A percentile compares a stretch with the other conserved stretches of the same genome.
Conservation (phyloP, 2,113 vertebrate genomes). For the Daphoenositta chrysoptera region DNA sequence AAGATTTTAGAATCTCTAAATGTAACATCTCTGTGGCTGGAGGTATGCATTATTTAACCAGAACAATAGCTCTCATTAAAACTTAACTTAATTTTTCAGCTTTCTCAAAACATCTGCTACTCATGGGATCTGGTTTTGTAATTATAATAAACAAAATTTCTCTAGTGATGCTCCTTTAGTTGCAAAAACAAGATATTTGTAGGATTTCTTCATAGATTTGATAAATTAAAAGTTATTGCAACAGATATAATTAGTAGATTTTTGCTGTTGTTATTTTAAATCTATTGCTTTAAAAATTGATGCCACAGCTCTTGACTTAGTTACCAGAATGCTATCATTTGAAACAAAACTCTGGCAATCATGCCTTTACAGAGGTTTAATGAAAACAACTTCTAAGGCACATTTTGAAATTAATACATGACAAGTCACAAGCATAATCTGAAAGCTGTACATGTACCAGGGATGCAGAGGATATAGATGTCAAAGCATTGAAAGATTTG, state of each 20-base stretch:
- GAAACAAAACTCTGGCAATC: not conserved
- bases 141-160: not conserved
- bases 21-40: not conserved
- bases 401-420: not conserved
- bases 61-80: slow-evolving; percentile 24
- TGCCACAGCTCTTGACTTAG: not conserved
- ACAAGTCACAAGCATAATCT: not conserved
- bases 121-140: not conserved
- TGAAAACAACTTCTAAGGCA: not conserved
- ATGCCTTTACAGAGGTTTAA: not conserved
- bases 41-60: slow-evolving; percentile 32
- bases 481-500: not conserved
- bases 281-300: not conserved
- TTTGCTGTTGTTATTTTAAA: not conserved
- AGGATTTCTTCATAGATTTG: not conserved
- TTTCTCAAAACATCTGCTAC: slow-evolving; percentile 21
- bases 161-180: not conserved
- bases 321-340: not conserved
- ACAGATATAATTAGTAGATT: not conserved
- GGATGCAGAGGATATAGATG: not conserved
- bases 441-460: not conserved
- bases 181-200: not conserved
- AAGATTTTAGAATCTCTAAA: not conserved
- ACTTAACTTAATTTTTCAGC: not conserved
- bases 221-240: not conserved